Evolutionary conservation across 1,140 invertebrate species (phyloP).

Genomic region (Drosophila willistoni): DNA sequence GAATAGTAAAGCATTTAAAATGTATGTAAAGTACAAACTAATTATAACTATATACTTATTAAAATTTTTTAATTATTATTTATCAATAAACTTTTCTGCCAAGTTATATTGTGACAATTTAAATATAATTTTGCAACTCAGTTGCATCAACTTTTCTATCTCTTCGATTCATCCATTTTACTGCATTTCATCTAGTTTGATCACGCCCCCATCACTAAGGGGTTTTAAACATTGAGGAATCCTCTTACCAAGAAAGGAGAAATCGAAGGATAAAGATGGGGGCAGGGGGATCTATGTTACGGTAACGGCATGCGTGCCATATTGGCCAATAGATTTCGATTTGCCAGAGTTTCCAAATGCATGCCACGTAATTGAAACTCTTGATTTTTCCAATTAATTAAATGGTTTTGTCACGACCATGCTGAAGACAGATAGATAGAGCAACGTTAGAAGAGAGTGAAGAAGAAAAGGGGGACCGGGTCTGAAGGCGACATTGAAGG

Average conservation of each 20-base stretch:
- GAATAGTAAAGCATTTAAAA: too few relatives aligned
- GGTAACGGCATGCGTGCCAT: constrained; percentile 28
- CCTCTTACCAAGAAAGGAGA: not conserved
- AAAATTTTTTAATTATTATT: too few relatives aligned
- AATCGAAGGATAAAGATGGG: not conserved
- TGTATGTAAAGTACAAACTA: too few relatives aligned
- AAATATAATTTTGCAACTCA: too few relatives aligned
- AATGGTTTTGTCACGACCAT: constrained; percentile 51
- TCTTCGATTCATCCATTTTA: not conserved
- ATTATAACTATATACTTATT: too few relatives aligned
- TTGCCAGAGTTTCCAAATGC: constrained; percentile 54
- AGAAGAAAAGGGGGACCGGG: not conserved
- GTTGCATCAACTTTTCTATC: too few relatives aligned
- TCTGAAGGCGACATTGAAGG: not conserved
- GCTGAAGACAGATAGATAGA: constrained; percentile 15
- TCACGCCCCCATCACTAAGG: constrained; percentile 8
- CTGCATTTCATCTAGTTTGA: not conserved
- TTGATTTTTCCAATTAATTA: constrained; percentile 72
- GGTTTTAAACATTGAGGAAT: not conserved
- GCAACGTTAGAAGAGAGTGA: not conserved
- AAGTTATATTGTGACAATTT: too few relatives aligned
- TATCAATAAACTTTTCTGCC: too few relatives aligned
- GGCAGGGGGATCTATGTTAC: not conserved
- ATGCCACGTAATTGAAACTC: constrained; percentile 64
- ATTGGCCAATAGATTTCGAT: constrained; percentile 52